Evolutionary conservation across 2,888 invertebrate genomes (phyloP).

Genomic region (Drosophila rellima): DNA sequence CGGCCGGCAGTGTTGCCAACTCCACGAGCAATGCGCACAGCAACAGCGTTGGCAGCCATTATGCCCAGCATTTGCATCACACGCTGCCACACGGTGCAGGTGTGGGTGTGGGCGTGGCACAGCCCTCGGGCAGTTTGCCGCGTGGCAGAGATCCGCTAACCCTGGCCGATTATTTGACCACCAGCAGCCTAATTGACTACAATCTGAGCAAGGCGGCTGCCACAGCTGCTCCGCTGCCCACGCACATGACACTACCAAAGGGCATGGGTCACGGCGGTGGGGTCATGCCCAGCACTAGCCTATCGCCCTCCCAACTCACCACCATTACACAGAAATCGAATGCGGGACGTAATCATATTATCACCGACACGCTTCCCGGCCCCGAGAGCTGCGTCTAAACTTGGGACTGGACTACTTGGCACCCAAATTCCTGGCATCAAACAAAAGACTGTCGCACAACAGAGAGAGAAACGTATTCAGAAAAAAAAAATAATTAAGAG

Average conservation of each 20-base stretch:
- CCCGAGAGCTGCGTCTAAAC: slow-evolving; percentile 95
- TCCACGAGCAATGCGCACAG: slow-evolving; percentile 66
- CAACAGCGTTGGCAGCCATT: slow-evolving; percentile 58
- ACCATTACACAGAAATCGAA: slow-evolving; percentile 84
- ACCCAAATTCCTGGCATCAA: slow-evolving; percentile 59
- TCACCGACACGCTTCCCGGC: slow-evolving; percentile 94
- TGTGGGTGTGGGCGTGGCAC: slow-evolving; percentile 42
- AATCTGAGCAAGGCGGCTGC: slow-evolving; percentile 83
- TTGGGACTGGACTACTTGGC: slow-evolving; percentile 13
- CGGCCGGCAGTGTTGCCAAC: slow-evolving; percentile 49
- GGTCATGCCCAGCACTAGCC: slow-evolving; percentile 57
- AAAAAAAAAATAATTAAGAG: background rate
- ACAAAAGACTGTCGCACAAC: slow-evolving; percentile 82
- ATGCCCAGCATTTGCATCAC: slow-evolving; percentile 75
- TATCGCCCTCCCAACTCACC: slow-evolving; percentile 73
- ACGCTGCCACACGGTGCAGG: slow-evolving; percentile 77
- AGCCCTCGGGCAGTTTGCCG: slow-evolving; percentile 61
- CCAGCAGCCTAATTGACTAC: slow-evolving; percentile 85
- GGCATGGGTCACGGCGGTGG: slow-evolving; percentile 71
- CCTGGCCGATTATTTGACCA: slow-evolving; percentile 84
- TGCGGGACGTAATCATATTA: slow-evolving; percentile 90
- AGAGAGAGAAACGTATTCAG: slow-evolving; percentile 35
- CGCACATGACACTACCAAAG: slow-evolving; percentile 83
- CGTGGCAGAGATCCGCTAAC: slow-evolving; percentile 81
- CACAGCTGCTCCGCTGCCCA: slow-evolving; percentile 50